Evolutionary conservation across 2,888 invertebrate genomes (phyloP).

Genomic region (Cotesia congregata): DNA sequence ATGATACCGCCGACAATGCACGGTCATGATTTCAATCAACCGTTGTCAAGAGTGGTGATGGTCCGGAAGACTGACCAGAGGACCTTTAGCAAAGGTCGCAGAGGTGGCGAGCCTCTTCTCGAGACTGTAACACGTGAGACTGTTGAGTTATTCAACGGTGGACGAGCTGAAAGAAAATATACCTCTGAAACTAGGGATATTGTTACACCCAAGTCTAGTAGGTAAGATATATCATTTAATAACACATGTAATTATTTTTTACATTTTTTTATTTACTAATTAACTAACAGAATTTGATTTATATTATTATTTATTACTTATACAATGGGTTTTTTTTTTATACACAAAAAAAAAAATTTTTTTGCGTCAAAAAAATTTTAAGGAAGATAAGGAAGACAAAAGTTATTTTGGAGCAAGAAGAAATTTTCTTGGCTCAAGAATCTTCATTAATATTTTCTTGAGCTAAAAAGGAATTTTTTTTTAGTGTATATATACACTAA

Average conservation of each 20-base stretch:
- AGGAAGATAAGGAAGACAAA: too few species aligned
- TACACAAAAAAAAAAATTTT: too few species aligned
- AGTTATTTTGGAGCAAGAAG: too few species aligned
- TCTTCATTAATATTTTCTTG: too few species aligned
- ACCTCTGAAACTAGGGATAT: slow-evolving; percentile 76
- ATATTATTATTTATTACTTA: too few species aligned
- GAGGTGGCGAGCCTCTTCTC: slow-evolving; percentile 76
- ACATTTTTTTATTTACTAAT: not conserved
- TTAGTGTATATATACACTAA: too few species aligned
- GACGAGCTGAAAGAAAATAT: slow-evolving; percentile 76
- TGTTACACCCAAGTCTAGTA: slow-evolving; percentile 68
- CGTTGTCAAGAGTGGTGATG: slow-evolving; percentile 77
- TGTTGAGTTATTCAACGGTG: slow-evolving; percentile 77
- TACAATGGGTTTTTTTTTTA: too few species aligned
- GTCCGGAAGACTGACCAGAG: slow-evolving; percentile 79
- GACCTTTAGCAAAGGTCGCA: slow-evolving; percentile 75
- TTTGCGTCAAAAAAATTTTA: too few species aligned
- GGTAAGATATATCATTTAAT: slow-evolving; percentile 52
- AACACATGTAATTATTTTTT: not conserved
- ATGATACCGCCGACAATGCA: slow-evolving; percentile 70
- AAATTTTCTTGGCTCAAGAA: too few species aligned
- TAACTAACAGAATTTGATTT: not conserved
- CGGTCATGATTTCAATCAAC: slow-evolving; percentile 69
- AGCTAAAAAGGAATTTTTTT: too few species aligned
- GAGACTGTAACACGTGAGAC: slow-evolving; percentile 78